These are phyloP conservation scores for Eudyptes chrysolophus DNA, from an alignment of 2,113 vertebrate species.

Conservation along the genomic window DNA sequence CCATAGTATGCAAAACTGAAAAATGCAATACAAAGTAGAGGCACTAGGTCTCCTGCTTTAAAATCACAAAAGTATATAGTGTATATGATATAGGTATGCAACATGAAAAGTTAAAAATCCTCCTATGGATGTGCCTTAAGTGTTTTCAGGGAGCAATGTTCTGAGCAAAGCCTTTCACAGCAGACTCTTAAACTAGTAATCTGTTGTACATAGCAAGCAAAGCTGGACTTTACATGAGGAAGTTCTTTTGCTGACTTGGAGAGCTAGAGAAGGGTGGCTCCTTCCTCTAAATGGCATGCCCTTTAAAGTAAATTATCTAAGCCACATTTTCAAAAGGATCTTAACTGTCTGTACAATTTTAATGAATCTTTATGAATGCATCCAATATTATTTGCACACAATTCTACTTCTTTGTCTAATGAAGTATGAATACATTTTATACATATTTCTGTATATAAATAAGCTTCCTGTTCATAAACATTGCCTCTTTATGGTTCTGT, in stretches of 20 bases:
- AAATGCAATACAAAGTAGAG: neutral
- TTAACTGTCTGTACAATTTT: neutral
- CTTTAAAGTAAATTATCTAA: neutral
- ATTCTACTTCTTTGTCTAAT: neutral
- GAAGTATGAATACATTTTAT: neutral
- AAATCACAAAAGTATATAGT: neutral
- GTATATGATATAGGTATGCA: neutral
- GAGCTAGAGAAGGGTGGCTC: neutral
- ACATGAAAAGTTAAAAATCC: neutral
- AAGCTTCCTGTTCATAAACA: neutral
- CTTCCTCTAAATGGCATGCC: neutral
- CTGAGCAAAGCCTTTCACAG: neutral
- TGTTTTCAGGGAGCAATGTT: neutral
- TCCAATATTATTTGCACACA: neutral
- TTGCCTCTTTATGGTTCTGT: neutral
- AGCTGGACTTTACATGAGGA: neutral
- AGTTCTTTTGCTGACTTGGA: neutral
- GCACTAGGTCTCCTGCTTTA: neutral
- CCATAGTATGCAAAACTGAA: neutral
- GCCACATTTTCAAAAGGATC: neutral
- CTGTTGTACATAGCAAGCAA: neutral
- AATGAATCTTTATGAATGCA: neutral
- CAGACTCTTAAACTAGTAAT: neutral
- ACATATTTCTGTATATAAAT: neutral
- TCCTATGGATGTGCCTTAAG: slow-evolving; percentile 1